Percentiles rank a stretch among this genome's conserved stretches.
These are phyloP conservation scores for Tyrophagus putrescentiae DNA, from an alignment of 1,140 invertebrate genomes.

Conservation along the genomic window DNA sequence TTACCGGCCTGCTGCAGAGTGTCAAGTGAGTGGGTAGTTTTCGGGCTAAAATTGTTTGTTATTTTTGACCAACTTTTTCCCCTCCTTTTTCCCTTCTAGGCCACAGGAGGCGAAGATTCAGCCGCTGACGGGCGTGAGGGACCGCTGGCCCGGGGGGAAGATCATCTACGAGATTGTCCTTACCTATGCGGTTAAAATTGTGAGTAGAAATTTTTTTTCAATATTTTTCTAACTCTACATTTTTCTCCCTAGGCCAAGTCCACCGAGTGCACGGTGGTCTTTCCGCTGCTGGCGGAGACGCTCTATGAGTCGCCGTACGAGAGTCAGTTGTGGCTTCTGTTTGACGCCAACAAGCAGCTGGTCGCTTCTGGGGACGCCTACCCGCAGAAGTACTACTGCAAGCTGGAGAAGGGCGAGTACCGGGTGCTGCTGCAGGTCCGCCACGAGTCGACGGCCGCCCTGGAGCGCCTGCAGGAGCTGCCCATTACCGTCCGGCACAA, in stretches of 20 bases:
- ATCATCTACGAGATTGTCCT: slow-evolving; percentile 79
- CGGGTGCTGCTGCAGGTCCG: slow-evolving; percentile 65
- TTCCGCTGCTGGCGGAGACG: slow-evolving; percentile 61
- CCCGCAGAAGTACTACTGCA: slow-evolving; percentile 57
- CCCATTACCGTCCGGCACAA: slow-evolving; percentile 61
- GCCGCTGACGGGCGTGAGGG: slow-evolving; percentile 49
- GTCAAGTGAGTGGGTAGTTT: slow-evolving; percentile 41
- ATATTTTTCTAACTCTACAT: neutral
- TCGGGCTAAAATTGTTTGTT: slow-evolving; percentile 10
- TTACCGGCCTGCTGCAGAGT: slow-evolving; percentile 63
- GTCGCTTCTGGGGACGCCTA: slow-evolving; percentile 75
- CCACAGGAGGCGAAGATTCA: slow-evolving; percentile 60
- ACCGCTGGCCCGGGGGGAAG: slow-evolving; percentile 63
- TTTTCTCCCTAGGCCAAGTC: slow-evolving; percentile 42
- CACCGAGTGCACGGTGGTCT: slow-evolving; percentile 62
- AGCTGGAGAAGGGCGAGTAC: slow-evolving; percentile 93
- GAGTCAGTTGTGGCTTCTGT: slow-evolving; percentile 89
- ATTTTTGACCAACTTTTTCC: slow-evolving; percentile 14
- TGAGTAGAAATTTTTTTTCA: slow-evolving; percentile 16
- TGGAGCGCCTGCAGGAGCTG: slow-evolving; percentile 65
- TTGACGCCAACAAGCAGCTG: slow-evolving; percentile 65
- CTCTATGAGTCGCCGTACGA: slow-evolving; percentile 89
- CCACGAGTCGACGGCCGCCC: slow-evolving; percentile 65
- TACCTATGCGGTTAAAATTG: slow-evolving; percentile 48
- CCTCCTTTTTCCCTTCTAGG: slow-evolving; percentile 35